Conservation (phyloP, 2,888 invertebrate species). For the Crioceris asparagi region DNA sequence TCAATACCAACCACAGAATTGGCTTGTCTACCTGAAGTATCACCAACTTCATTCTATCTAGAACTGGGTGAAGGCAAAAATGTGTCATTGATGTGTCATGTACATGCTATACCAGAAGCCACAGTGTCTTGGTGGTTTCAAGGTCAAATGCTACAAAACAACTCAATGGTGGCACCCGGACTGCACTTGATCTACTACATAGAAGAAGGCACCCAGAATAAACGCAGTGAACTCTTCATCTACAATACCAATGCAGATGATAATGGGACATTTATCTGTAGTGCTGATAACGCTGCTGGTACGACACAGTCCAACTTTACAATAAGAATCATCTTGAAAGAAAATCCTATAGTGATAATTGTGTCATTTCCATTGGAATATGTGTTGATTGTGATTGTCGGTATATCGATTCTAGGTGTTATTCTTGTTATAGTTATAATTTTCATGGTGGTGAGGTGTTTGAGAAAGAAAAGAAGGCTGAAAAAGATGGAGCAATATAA, state of each 20-base stretch:
- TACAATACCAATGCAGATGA: slow-evolving; percentile 65
- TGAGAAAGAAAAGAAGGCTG: slow-evolving; percentile 23
- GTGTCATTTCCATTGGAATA: slow-evolving; percentile 54
- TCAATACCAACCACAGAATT: slow-evolving; percentile 57
- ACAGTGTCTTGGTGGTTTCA: slow-evolving; percentile 73
- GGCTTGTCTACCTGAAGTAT: slow-evolving; percentile 70
- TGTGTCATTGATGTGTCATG: slow-evolving; percentile 64
- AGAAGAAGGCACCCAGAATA: slow-evolving; percentile 59
- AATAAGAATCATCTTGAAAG: slow-evolving; percentile 61
- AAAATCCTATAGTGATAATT: slow-evolving; percentile 58
- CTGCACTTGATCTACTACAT: slow-evolving; percentile 47
- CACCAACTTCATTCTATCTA: slow-evolving; percentile 59
- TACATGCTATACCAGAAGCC: slow-evolving; percentile 70
- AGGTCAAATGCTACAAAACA: slow-evolving; percentile 67
- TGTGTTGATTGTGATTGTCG: slow-evolving; percentile 54
- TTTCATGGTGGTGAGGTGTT: slow-evolving; percentile 44
- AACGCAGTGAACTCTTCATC: slow-evolving; percentile 66
- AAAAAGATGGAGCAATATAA: neutral
- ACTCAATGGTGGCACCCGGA: slow-evolving; percentile 36
- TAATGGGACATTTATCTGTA: slow-evolving; percentile 75
- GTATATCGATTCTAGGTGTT: slow-evolving; percentile 51
- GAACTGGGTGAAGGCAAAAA: slow-evolving; percentile 73
- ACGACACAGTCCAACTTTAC: slow-evolving; percentile 71
- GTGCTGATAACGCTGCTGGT: slow-evolving; percentile 79
- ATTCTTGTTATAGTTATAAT: slow-evolving; percentile 55